Base-by-base conservation (phyloP, 2,888 invertebrate species). In the Drosophila demipolita region DNA sequence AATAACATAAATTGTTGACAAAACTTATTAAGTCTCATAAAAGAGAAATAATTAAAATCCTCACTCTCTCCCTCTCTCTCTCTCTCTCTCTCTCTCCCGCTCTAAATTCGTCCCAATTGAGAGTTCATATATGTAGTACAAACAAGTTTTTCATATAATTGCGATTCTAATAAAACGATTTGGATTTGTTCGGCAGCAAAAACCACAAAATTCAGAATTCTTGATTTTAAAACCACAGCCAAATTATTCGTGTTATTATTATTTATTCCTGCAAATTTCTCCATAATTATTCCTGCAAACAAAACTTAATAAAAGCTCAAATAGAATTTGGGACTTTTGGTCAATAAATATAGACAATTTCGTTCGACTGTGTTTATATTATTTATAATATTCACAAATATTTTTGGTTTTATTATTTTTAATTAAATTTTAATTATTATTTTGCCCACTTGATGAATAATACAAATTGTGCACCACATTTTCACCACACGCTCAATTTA, bases 171-270 rank as follows among this genome's bases (percentile, higher is more conserved):
- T 1, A 35, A 15, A 35, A 35, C 20, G 2, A 2, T 5, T 35
- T 35, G 8, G 26, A 0, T 7, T 3, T 7, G 7, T 12, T 55
- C 55, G n/a, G 12, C 48, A 40, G 1, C 12, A 20, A 45, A 0
- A 49, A 35, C 40, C 62, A 62, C 48, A 66, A 50, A 40, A 29
- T 3, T 7, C 23, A 26, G 29, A 61, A 36, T 48, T 38, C 32
- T 23, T 17, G 1, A 15, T 23, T 26, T 17, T 0, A 6, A 38
- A 62, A 40, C 60, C 29, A 60, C 49, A 67, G 8, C 9, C 12
- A 60, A 60, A 69, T 60, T 20, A 40, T 32, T 32, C 26, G 23
- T 15, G 9, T 36, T n/a, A n/a, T n/a, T n/a, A n/a, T n/a, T n/a
- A n/a, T n/a, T n/a, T n/a, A n/a, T n/a, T n/a, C n/a, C n/a, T n/a